A percentile compares a stretch with the other conserved stretches of the same genome.
Evolutionary conservation across 2,888 invertebrate species (phyloP).

Genomic region (Hedychridium roseum): DNA sequence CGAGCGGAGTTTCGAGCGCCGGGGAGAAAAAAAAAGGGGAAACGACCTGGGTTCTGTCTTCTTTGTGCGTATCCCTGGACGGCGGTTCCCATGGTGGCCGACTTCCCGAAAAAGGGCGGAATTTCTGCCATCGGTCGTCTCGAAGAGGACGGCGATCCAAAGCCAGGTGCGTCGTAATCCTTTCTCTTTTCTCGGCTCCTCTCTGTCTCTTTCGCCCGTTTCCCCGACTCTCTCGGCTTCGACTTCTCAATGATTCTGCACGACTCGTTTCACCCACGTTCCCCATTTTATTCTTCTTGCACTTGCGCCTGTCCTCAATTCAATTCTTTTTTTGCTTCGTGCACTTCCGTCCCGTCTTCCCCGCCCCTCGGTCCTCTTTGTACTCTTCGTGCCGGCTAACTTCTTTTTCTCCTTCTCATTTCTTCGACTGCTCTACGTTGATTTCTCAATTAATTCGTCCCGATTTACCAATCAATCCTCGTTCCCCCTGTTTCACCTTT

Average conservation of each 20-base stretch:
- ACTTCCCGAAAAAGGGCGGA: conserved; percentile 40
- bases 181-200: too few relatives aligned
- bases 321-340: conserved; percentile 6
- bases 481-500: too few relatives aligned
- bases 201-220: too few relatives aligned
- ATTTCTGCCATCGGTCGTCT: conserved; percentile 23
- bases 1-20: too few relatives aligned
- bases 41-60: conserved; percentile 10
- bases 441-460: neutral
- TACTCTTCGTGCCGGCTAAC: conserved; percentile 13
- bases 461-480: neutral
- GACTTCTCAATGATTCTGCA: conserved; percentile 5
- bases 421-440: conserved; percentile 6
- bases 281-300: neutral
- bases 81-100: conserved; percentile 48
- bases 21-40: conserved; percentile 22
- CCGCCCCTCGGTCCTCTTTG: conserved; percentile 10
- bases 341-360: conserved; percentile 9
- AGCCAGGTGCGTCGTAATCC: too few relatives aligned
- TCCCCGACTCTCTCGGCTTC: neutral
- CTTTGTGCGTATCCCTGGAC: conserved; percentile 19
- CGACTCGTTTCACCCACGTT: conserved; percentile 9
- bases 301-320: neutral
- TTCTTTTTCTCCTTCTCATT: conserved; percentile 13
- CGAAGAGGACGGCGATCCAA: conserved; percentile 46